Conservation (phyloP, 2,888 invertebrate genomes). For the Schizotus pectinicornis region DNA sequence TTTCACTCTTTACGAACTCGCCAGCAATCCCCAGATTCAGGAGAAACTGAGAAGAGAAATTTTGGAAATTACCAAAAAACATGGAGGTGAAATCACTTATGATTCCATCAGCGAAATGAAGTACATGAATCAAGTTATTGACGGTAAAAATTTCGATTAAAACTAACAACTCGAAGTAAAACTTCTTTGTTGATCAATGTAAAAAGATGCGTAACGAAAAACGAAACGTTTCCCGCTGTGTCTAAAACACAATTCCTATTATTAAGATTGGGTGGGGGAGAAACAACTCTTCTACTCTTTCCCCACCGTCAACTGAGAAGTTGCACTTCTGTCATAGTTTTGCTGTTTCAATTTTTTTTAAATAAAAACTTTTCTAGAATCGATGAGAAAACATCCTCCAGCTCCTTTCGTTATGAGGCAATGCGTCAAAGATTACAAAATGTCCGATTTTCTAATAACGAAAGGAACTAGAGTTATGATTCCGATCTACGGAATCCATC, state of each 20-base stretch:
- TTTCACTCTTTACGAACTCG: neutral
- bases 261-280: no score
- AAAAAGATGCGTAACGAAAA: no score
- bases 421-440: constrained; percentile 38
- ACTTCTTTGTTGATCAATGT: no score
- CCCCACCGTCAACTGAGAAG: no score
- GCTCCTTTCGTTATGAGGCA: constrained; percentile 33
- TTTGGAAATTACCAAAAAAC: no score
- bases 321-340: no score
- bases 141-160: constrained; percentile 1
- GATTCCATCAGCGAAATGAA: neutral
- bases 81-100: neutral
- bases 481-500: constrained; percentile 32
- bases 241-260: no score
- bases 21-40: neutral
- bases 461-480: constrained; percentile 46
- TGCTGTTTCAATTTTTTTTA: no score
- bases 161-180: no score
- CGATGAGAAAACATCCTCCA: constrained; percentile 51
- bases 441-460: constrained; percentile 41
- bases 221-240: no score
- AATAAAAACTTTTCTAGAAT: constrained; percentile 42
- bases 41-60: neutral
- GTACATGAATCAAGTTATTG: neutral
- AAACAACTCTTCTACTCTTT: no score